Evolutionary conservation across 2,113 vertebrate genomes (phyloP).

Genomic region (sheep (Ovis aries)): DNA sequence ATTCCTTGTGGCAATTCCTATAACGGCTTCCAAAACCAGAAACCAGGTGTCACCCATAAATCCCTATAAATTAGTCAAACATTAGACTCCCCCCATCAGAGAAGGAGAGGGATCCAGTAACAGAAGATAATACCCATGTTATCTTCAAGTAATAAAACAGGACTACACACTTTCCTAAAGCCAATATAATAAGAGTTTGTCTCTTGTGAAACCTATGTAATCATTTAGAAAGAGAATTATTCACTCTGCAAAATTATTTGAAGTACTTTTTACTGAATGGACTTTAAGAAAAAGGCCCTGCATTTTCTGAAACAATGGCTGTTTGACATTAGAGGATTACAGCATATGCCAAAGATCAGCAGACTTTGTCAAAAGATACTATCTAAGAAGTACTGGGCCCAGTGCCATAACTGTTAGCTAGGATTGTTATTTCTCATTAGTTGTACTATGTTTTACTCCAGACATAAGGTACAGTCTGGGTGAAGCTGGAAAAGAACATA

Average conservation of each 20-base stretch:
- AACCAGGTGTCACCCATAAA: slow-evolving; percentile 61
- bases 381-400: background rate
- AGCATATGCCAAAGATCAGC: background rate
- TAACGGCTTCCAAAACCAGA: background rate
- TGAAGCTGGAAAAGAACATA: background rate
- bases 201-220: background rate
- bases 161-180: background rate
- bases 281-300: background rate
- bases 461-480: background rate
- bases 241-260: background rate
- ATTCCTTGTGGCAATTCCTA: slow-evolving; percentile 50
- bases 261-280: background rate
- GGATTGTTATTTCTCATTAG: slow-evolving; percentile 3
- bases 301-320: slow-evolving; percentile 3
- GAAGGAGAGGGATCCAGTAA: background rate
- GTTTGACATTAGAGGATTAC: background rate
- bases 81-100: background rate
- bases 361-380: background rate
- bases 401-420: background rate
- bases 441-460: background rate
- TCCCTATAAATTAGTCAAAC: slow-evolving; percentile 37
- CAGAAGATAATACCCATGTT: background rate
- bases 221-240: slow-evolving; percentile 18
- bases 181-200: background rate
- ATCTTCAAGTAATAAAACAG: slow-evolving; percentile 21